Base-by-base conservation (phyloP, 2,888 invertebrate genomes). In the Seira sanloemensis region DNA sequence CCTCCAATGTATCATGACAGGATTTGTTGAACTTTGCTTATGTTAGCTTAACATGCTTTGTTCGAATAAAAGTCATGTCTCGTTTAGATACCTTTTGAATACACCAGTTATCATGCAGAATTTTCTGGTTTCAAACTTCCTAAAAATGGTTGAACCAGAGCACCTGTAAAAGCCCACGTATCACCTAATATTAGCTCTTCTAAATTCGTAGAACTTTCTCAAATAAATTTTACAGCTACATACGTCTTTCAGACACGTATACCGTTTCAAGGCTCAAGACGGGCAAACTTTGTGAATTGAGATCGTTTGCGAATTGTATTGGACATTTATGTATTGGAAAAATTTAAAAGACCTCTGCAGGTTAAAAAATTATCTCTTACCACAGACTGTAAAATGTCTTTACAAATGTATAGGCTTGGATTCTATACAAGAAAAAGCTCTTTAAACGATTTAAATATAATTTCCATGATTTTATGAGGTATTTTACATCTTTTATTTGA, bases 361-460 rank as follows among this genome's bases (percentile, higher is more conserved):
- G 16, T 2, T 2, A 12, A 12, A 50, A 18, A 18, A 2, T 18
- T 12, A 50, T n/a, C 50, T 50, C 50, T 12, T 50, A 16, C 50
- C 50, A 12, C n/a, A n/a, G 5, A 16, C 50, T 50, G 12, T 16
- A 50, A 7, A 12, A 50, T 18, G n/a, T n/a, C 50, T 2, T 2
- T 16, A 7, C 5, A n/a, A n/a, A 18, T 12, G 16, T 50, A 50
- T 50, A 12, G 16, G n/a, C n/a, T 18, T 62, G 21, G 7, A 18
- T 21, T 21, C 62, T 23, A 62, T 21, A 62, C 62, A 62, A 62
- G 62, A n/a, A 62, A 62, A 62, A 21, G 16, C 62, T 62, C 62
- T 62, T 62, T 21, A 62, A 62, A 1, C 62, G n/a, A n/a, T n/a
- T n/a, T 37, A 37, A 37, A 50, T n/a, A 50, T 18, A 37, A 37